These are phyloP conservation scores for Nothoprocta perdicaria DNA, from an alignment of 2,113 vertebrate species.

Conservation along the genomic window DNA sequence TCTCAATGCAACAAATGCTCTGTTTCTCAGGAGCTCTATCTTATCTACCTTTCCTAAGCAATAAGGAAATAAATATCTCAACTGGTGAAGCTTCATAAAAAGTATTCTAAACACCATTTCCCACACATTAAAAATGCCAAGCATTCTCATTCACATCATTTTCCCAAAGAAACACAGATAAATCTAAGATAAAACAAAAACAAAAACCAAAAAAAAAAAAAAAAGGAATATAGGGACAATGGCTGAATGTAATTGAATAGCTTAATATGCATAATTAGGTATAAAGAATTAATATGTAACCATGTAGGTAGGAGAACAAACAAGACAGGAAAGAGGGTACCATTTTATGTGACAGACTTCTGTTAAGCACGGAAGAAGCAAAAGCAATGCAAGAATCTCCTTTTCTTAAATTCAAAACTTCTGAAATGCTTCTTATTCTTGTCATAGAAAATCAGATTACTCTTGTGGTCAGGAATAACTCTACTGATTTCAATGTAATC, in stretches of 20 bases:
- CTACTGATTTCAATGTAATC: not conserved
- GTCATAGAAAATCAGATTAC: not conserved
- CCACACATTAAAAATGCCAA: not conserved
- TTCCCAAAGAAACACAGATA: not conserved
- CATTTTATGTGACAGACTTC: not conserved
- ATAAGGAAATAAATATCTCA: constrained; percentile 15
- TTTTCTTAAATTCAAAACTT: not conserved
- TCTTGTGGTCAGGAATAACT: not conserved
- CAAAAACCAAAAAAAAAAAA: not conserved
- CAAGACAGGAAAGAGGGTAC: not conserved
- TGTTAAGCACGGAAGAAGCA: not conserved
- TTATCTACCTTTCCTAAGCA: not conserved
- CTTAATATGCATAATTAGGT: not conserved
- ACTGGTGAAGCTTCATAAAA: not conserved
- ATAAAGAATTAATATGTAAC: not conserved
- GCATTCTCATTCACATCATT: not conserved
- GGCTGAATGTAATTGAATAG: not conserved
- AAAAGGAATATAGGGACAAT: not conserved
- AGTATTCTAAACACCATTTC: not conserved
- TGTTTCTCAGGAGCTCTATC: not conserved
- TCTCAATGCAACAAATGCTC: not conserved
- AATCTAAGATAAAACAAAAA: not conserved
- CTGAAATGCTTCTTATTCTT: not conserved
- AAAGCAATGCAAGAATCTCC: not conserved
- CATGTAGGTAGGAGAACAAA: not conserved